Percentiles rank a stretch among this genome's conserved stretches.
These are phyloP conservation scores for Hypselothyrea guttata DNA, from an alignment of 2,888 invertebrate species.

Conservation along the genomic window DNA sequence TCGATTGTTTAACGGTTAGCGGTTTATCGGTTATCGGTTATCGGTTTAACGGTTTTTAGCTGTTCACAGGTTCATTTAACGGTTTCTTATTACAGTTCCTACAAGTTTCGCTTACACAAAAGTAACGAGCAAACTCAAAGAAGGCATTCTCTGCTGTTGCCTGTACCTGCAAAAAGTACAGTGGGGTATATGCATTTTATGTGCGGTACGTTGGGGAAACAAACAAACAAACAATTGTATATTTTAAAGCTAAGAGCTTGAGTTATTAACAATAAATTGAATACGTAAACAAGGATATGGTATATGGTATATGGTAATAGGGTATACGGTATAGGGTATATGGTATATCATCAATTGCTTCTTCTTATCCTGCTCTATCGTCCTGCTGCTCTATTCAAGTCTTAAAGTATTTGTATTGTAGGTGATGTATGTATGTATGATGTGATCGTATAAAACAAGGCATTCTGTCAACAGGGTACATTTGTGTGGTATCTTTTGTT, in stretches of 20 bases:
- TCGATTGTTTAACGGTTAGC: conserved; percentile 26
- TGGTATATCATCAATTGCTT: conserved; percentile 38
- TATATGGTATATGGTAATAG: conserved; percentile 10
- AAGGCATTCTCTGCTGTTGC: conserved; percentile 37
- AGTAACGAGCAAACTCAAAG: conserved; percentile 54
- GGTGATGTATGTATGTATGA: conserved; percentile 54
- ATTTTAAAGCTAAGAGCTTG: conserved; percentile 35
- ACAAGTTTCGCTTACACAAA: conserved; percentile 78
- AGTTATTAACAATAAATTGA: conserved; percentile 35
- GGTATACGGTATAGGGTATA: conserved; percentile 14
- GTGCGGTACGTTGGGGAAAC: conserved; percentile 8
- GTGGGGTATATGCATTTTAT: background rate
- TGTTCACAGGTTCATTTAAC: conserved; percentile 31
- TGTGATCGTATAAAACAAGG: conserved; percentile 68
- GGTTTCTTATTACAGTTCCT: conserved; percentile 34
- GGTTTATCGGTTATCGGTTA: conserved; percentile 23
- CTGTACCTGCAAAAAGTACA: background rate
- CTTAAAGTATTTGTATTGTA: conserved; percentile 74
- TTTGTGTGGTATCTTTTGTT: conserved; percentile 24
- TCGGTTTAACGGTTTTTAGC: conserved; percentile 22
- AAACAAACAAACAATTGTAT: conserved; percentile 52
- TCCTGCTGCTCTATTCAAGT: conserved; percentile 29
- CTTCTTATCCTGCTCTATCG: conserved; percentile 19
- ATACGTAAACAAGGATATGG: conserved; percentile 13
- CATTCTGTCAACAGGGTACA: conserved; percentile 79